Base-by-base conservation (phyloP, 2,888 invertebrate genomes). In the Acronicta alni region DNA sequence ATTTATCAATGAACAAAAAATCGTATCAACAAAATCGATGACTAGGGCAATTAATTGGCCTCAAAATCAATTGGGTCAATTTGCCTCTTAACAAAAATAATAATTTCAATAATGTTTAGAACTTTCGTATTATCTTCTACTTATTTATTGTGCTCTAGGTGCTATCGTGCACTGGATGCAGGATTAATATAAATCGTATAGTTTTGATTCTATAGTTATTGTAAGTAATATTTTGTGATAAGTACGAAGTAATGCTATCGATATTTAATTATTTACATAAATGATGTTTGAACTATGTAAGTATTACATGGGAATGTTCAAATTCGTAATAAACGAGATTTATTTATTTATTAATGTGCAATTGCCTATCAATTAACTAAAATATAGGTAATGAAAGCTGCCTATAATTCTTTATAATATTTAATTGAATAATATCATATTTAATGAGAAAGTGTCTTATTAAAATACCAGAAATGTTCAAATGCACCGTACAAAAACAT, bases 41-140 rank as follows among this genome's bases (percentile, higher is more conserved):
- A 91, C 92, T 91, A 91, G 90, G 85, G 79, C 81, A 86, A 84
- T 82, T 83, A 82, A 81, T 68, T 61, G 77, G 80, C 81, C 79
- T 57, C 67, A n/a, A n/a, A n/a, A n/a, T n/a, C n/a, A n/a, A n/a
- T n/a, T n/a, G n/a, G n/a, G 84, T 82, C 83, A 82, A 81, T 68
- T 61, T 77, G 80, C 81, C 79, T 57, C 67, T 66, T 73, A 69
- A 72, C 44, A 65, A 76, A 76, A 74, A 78, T 57, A 58, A 70
- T 48, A 68, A 68, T 68, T 70, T 61, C 32, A 57, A 46, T 68
- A 69, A 55, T 62, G 65, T 70, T 72, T 54, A 65, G 10, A 70
- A 72, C 56, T 54, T 66, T 66, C 56, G 53, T 47, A 56, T 67
- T 66, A 69, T 6, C 39, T 65, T 46, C 57, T 70, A 67, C 58